A percentile compares a stretch with the other conserved stretches of the same genome.
These are phyloP conservation scores for Eristalis pertinax DNA, from an alignment of 2,888 invertebrate genomes.

Conservation along the genomic window DNA sequence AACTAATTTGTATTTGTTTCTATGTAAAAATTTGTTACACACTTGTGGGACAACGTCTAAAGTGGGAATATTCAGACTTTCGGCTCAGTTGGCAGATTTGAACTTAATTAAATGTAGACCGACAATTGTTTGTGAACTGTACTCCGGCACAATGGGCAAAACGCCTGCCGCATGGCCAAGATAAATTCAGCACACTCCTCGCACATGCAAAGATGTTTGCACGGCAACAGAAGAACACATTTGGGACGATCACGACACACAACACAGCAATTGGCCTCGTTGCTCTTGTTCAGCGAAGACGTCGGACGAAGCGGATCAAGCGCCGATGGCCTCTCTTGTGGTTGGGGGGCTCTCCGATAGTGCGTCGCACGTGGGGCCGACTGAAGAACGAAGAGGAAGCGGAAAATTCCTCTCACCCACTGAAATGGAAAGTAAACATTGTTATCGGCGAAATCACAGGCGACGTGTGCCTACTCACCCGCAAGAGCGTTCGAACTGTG, in stretches of 20 bases:
- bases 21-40: slow-evolving; percentile 7
- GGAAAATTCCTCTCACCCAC: slow-evolving; percentile 37
- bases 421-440: not conserved
- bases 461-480: slow-evolving; percentile 21
- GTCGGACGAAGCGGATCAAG: not conserved
- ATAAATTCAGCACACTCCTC: slow-evolving; percentile 73
- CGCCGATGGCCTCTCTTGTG: slow-evolving; percentile 7
- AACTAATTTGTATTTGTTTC: slow-evolving; percentile 3
- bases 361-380: slow-evolving; percentile 9
- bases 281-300: slow-evolving; percentile 36
- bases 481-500: slow-evolving; percentile 10
- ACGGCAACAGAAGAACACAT: slow-evolving; percentile 74
- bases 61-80: slow-evolving; percentile 42
- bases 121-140: slow-evolving; percentile 56
- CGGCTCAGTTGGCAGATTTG: slow-evolving; percentile 27
- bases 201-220: slow-evolving; percentile 76
- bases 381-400: slow-evolving; percentile 54
- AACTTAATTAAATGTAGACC: slow-evolving; percentile 39
- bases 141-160: slow-evolving; percentile 74
- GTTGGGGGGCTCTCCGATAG: not conserved
- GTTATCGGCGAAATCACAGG: not conserved
- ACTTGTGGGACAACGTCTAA: not conserved
- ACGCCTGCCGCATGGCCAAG: slow-evolving; percentile 28
- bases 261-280: slow-evolving; percentile 70
- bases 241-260: slow-evolving; percentile 74